phyloP scores from a whole-genome alignment of 2,113 vertebrate species.

The Bubo scandiacus region DNA sequence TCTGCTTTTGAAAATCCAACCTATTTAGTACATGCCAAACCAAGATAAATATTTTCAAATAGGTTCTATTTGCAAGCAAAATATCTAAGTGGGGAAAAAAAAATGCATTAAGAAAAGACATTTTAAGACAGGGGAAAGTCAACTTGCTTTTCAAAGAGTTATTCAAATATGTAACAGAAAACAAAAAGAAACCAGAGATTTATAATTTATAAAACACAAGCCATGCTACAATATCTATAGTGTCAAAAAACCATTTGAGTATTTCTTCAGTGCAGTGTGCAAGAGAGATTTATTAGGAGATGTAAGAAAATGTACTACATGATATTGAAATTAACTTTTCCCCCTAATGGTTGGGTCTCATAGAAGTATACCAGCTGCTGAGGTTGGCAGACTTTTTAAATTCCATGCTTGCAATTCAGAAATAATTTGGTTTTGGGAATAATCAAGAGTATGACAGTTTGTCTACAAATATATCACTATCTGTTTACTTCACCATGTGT shows the following conservation, averaged over 20 bases:
- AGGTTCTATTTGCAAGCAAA: not conserved
- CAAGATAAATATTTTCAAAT: not conserved
- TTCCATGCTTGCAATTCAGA: slow-evolving; percentile 58
- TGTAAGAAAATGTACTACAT: slow-evolving; percentile 28
- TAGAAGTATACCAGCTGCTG: slow-evolving; percentile 62
- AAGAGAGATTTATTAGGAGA: slow-evolving; percentile 23
- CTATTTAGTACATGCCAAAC: not conserved
- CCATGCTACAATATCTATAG: not conserved
- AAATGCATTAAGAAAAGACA: not conserved
- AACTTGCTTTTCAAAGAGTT: not conserved
- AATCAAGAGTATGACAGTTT: slow-evolving; percentile 73
- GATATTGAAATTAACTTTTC: slow-evolving; percentile 60
- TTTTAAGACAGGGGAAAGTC: not conserved
- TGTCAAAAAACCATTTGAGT: not conserved
- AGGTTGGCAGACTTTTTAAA: slow-evolving; percentile 47
- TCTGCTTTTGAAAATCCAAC: not conserved
- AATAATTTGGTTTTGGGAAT: slow-evolving; percentile 71
- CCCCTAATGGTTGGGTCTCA: slow-evolving; percentile 29
- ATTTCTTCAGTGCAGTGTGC: not conserved
- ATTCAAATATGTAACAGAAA: not conserved
- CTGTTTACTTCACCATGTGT: slow-evolving; percentile 68
- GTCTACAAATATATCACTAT: slow-evolving; percentile 77
- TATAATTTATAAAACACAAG: not conserved
- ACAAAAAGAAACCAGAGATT: not conserved
- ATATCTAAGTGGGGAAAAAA: not conserved